Percentiles rank a stretch among this genome's conserved stretches.
Conservation (phyloP, 2,888 invertebrate genomes). For the Antheraea assamensis region DNA sequence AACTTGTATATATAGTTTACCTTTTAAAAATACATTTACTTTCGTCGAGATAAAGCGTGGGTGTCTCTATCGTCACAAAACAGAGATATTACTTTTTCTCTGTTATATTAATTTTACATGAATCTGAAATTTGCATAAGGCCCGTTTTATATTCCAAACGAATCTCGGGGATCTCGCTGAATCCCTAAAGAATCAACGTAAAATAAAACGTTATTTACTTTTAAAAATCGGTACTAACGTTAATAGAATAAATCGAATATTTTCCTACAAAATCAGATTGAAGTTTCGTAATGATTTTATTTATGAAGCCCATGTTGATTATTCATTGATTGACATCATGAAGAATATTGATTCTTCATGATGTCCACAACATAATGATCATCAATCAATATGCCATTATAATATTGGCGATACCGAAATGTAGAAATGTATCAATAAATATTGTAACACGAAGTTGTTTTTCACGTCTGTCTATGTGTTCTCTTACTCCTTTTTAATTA, state of each 20-base stretch:
- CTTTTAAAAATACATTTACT: not conserved
- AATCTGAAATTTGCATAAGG: not conserved
- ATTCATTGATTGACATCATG: too few species aligned
- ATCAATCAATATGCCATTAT: too few species aligned
- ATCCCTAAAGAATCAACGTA: slow-evolving; percentile 1
- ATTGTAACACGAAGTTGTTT: too few species aligned
- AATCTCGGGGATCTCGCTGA: not conserved
- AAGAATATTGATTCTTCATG: too few species aligned
- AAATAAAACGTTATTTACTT: not conserved
- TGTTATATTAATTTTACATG: not conserved
- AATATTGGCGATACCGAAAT: too few species aligned
- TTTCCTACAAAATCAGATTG: not conserved
- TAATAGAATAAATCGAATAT: not conserved
- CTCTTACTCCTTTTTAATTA: too few species aligned
- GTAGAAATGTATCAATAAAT: too few species aligned
- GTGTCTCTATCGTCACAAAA: not conserved
- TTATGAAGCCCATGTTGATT: too few species aligned
- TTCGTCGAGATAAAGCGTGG: not conserved
- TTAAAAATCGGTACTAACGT: not conserved
- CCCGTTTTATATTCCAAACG: slow-evolving; percentile 7
- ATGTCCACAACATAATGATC: too few species aligned
- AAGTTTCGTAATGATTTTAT: not conserved
- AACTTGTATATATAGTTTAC: too few species aligned
- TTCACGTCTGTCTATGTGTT: too few species aligned
- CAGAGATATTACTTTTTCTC: slow-evolving; percentile 1